Evolutionary conservation across 92 coral and sea anemone species (phyloP).

Genomic region (Zoanthus solanderi): DNA sequence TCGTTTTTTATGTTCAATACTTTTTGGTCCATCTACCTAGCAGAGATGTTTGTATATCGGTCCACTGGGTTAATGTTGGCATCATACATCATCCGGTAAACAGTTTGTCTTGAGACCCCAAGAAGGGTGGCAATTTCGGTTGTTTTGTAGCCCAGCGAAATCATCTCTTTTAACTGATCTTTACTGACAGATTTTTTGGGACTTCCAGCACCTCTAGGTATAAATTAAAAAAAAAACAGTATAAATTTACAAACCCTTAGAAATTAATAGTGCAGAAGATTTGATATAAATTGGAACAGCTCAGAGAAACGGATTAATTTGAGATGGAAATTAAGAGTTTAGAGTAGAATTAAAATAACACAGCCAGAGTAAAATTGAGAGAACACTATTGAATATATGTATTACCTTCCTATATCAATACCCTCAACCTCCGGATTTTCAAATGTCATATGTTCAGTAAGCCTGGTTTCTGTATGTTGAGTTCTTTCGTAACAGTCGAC

Average conservation of each 20-base stretch:
- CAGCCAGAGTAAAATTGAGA: conserved; percentile 25
- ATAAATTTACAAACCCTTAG: conserved; percentile 12
- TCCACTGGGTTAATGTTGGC: conserved; percentile 40
- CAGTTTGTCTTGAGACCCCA: conserved; percentile 48
- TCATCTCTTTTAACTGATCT: conserved; percentile 52
- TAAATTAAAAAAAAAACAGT: conserved; percentile 25
- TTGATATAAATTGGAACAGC: conserved; percentile 13
- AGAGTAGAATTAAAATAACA: conserved; percentile 4
- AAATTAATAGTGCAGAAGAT: conserved; percentile 7
- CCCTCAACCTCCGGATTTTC: neutral
- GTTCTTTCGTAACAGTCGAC: neutral
- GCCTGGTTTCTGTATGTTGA: neutral
- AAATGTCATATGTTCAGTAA: neutral
- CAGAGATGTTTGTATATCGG: conserved; percentile 35
- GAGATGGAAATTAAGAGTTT: conserved; percentile 17
- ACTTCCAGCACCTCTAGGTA: conserved; percentile 50
- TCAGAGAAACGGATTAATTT: neutral
- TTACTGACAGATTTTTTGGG: conserved; percentile 26
- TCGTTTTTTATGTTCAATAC: conserved; percentile 25
- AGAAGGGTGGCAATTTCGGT: conserved; percentile 42
- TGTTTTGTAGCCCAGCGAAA: conserved; percentile 43
- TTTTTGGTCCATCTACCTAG: conserved; percentile 27
- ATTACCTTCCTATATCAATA: conserved; percentile 3
- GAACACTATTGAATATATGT: neutral
- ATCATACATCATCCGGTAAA: conserved; percentile 50